These are phyloP conservation scores for Carterocephalus palaemon DNA, from an alignment of 2,888 invertebrate species.

Conservation along the genomic window DNA sequence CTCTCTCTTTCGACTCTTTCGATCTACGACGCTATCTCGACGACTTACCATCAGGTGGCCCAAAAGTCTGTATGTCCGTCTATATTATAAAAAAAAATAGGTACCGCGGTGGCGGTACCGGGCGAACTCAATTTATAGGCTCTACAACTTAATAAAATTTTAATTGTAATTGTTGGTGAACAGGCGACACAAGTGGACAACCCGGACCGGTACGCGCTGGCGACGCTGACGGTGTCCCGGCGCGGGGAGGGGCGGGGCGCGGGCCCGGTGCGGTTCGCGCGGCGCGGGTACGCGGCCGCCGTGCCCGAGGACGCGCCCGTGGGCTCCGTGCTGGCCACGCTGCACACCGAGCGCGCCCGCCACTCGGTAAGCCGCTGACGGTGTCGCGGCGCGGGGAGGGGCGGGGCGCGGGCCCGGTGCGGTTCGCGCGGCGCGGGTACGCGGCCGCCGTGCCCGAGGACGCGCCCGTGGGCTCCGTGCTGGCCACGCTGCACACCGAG, in stretches of 20 bases:
- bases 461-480: slow-evolving; percentile 84
- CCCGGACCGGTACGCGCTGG: slow-evolving; percentile 91
- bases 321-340: slow-evolving; percentile 84
- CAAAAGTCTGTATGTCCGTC: too few species aligned
- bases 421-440: slow-evolving; percentile 86
- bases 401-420: slow-evolving; percentile 58
- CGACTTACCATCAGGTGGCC: too few species aligned
- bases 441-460: slow-evolving; percentile 86
- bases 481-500: slow-evolving; percentile 84
- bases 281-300: slow-evolving; percentile 83
- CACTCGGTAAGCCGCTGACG: slow-evolving; percentile 75
- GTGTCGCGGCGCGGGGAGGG: slow-evolving; percentile 80
- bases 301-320: slow-evolving; percentile 88
- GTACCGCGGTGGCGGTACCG: too few species aligned
- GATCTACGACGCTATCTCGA: too few species aligned
- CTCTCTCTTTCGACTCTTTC: too few species aligned
- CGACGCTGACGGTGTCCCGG: slow-evolving; percentile 86
- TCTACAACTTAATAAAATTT: too few species aligned
- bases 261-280: slow-evolving; percentile 82
- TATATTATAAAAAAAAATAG: too few species aligned
- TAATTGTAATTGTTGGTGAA: slow-evolving; percentile 6
- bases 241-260: slow-evolving; percentile 61
- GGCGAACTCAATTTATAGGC: too few species aligned
- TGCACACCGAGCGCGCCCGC: slow-evolving; percentile 79
- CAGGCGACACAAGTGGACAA: slow-evolving; percentile 91